A percentile compares a stretch with the other conserved stretches of the same genome.
These are phyloP conservation scores for Nebria salina DNA, from an alignment of 2,888 invertebrate genomes.

Conservation along the genomic window DNA sequence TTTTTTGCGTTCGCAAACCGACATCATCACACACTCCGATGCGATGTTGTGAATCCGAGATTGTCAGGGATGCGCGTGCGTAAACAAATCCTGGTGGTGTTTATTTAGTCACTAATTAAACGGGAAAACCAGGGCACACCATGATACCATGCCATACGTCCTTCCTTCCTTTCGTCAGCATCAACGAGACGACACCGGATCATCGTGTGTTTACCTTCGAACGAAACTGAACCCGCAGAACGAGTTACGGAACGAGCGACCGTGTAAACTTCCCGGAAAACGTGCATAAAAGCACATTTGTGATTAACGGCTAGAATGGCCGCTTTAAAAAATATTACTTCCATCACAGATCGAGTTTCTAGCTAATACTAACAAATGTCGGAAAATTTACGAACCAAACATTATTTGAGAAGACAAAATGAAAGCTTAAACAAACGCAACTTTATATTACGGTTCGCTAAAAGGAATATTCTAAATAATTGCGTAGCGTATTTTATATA, in stretches of 20 bases:
- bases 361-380: too few relatives aligned
- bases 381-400: too few relatives aligned
- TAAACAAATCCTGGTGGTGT: slow-evolving; percentile 38
- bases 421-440: too few relatives aligned
- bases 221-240: slow-evolving; percentile 13
- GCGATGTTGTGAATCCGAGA: background rate
- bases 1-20: background rate
- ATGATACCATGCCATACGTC: background rate
- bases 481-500: slow-evolving; percentile 4
- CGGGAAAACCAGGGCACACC: slow-evolving; percentile 19
- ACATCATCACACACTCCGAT: background rate
- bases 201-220: slow-evolving; percentile 9
- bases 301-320: too few relatives aligned
- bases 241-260: background rate
- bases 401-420: too few relatives aligned
- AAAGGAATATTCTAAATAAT: background rate
- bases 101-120: slow-evolving; percentile 44
- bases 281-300: background rate
- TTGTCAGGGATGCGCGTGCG: slow-evolving; percentile 19
- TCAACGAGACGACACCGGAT: slow-evolving; percentile 9
- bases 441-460: too few relatives aligned
- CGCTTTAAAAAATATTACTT: too few relatives aligned
- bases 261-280: background rate
- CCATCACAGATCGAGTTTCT: too few relatives aligned
- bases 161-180: background rate